A percentile compares a stretch with the other conserved stretches of the same genome.
These are phyloP conservation scores for Therioaphis trifolii DNA, from an alignment of 2,888 invertebrate species.

Conservation along the genomic window DNA sequence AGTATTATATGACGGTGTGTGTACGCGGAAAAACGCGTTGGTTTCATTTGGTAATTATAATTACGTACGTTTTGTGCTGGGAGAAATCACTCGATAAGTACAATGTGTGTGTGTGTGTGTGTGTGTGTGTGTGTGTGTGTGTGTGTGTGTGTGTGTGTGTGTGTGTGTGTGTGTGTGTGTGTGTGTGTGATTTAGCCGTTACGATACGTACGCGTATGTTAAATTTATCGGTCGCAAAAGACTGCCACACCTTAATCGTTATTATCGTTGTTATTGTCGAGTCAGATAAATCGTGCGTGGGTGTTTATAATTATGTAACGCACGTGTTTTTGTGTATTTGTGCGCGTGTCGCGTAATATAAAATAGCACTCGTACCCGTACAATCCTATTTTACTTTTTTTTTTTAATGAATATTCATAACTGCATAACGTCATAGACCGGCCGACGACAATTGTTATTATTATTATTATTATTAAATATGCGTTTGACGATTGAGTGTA, in stretches of 20 bases:
- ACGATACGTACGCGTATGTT: too few species aligned
- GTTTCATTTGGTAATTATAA: constrained; percentile 21
- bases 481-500: not conserved
- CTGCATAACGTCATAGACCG: not conserved
- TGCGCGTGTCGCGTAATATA: not conserved
- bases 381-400: constrained; percentile 1
- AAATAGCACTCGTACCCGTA: not conserved
- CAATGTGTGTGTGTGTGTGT: too few species aligned
- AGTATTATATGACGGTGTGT: too few species aligned
- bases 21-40: not conserved
- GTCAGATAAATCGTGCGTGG: constrained; percentile 11
- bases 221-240: not conserved
- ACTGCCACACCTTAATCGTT: too few species aligned
- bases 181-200: too few species aligned
- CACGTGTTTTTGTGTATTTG: too few species aligned
- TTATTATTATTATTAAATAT: too few species aligned
- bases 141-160: too few species aligned
- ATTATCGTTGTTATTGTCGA: too few species aligned
- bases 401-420: constrained; percentile 34
- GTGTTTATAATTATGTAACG: not conserved
- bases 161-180: too few species aligned
- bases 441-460: too few species aligned
- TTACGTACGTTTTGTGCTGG: not conserved
- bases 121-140: too few species aligned
- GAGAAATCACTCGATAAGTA: constrained; percentile 31